Evolutionary conservation across 1,140 invertebrate species (phyloP).

Genomic region (Monochamus saltuarius): DNA sequence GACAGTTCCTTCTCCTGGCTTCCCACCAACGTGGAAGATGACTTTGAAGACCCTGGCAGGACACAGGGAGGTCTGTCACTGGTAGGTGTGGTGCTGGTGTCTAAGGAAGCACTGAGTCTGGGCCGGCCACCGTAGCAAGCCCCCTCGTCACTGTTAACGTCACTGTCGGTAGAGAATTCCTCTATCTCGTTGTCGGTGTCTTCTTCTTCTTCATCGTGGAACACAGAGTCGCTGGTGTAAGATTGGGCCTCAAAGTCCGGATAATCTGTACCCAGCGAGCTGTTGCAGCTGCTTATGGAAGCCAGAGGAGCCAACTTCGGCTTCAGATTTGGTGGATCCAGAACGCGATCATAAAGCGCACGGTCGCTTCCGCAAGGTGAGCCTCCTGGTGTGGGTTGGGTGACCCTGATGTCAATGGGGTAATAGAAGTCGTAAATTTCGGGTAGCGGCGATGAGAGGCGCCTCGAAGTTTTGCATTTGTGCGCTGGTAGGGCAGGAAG

Average conservation of each 20-base stretch:
- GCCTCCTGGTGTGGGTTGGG: constrained; percentile 73
- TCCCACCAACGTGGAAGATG: constrained; percentile 33
- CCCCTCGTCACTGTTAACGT: constrained; percentile 52
- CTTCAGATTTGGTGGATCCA: constrained; percentile 38
- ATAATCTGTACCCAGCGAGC: constrained; percentile 66
- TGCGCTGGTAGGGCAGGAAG: constrained; percentile 55
- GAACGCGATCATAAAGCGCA: constrained; percentile 40
- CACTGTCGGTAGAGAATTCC: constrained; percentile 77
- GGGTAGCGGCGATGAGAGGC: constrained; percentile 56
- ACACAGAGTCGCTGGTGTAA: constrained; percentile 73
- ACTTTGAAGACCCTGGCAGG: constrained; percentile 30
- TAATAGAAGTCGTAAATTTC: constrained; percentile 66
- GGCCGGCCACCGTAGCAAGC: constrained; percentile 35
- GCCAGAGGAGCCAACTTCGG: constrained; percentile 68
- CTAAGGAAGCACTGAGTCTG: constrained; percentile 26
- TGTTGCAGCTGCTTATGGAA: constrained; percentile 73
- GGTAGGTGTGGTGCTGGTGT: constrained; percentile 21
- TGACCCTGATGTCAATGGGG: constrained; percentile 74
- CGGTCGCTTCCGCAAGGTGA: constrained; percentile 78
- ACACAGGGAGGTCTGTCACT: constrained; percentile 19
- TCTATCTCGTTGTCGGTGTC: constrained; percentile 79
- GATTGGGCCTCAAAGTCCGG: constrained; percentile 63
- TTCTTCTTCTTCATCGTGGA: constrained; percentile 62
- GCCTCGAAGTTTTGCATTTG: constrained; percentile 49
- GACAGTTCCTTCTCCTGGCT: constrained; percentile 25